Evolutionary conservation across 2,888 invertebrate genomes (phyloP).

Genomic region (Hirudinaria manillensis): DNA sequence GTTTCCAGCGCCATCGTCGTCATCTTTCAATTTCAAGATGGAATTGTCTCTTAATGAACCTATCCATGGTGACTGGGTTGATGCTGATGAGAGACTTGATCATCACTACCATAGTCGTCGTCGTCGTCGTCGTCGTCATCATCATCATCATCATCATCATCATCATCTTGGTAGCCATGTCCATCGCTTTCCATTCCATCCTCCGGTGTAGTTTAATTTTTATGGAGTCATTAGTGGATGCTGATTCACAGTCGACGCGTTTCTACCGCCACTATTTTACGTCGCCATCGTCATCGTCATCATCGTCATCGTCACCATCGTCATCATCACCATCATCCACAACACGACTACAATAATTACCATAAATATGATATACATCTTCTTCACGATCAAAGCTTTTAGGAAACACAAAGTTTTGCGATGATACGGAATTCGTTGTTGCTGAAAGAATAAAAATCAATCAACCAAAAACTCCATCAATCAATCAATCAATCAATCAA

Average conservation of each 20-base stretch:
- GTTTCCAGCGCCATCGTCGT: not conserved
- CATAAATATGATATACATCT: not conserved
- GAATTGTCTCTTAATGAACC: not conserved
- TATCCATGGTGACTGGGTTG: not conserved
- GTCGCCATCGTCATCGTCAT: constrained; percentile 7
- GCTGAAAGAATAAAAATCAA: no score
- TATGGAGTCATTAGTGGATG: not conserved
- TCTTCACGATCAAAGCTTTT: not conserved
- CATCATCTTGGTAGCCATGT: not conserved
- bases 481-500: no score
- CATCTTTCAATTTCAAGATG: not conserved
- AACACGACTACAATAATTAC: not conserved
- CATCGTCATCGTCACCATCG: constrained; percentile 17
- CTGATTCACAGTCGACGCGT: no score
- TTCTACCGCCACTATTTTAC: no score
- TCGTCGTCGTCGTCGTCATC: constrained; percentile 17
- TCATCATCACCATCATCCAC: not conserved
- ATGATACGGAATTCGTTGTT: no score
- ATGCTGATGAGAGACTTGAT: not conserved
- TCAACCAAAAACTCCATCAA: no score
- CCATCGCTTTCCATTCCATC: not conserved
- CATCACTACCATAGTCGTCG: constrained; percentile 3
- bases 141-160: constrained; percentile 25
- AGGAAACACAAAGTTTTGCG: no score
- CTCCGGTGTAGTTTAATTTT: not conserved